A percentile compares a stretch with the other conserved stretches of the same genome.
phyloP scores from a whole-genome alignment of 2,888 invertebrate species.

The Julus scanicus region DNA sequence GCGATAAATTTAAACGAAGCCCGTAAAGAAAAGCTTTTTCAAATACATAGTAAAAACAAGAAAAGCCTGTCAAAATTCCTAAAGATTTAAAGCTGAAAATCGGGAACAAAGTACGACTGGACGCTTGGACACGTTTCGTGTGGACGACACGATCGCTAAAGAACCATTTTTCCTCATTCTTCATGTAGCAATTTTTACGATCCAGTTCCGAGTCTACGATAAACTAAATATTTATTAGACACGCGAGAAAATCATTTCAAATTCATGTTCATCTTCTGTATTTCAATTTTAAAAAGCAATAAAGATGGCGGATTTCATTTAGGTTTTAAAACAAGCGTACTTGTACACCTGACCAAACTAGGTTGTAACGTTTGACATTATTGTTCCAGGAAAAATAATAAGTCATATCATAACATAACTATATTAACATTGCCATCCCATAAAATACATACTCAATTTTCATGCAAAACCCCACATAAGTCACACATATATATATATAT shows the following conservation, averaged over 20 bases:
- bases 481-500: no score
- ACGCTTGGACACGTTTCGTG: neutral
- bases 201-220: neutral
- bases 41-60: constrained; percentile 8
- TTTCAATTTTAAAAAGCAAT: neutral
- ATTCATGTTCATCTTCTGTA: neutral
- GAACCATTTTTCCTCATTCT: neutral
- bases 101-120: neutral
- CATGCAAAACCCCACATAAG: no score
- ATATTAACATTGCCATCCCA: no score
- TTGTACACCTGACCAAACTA: neutral
- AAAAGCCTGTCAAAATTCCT: neutral
- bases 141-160: constrained; percentile 23
- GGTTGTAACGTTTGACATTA: neutral
- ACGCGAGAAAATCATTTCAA: neutral
- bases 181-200: neutral
- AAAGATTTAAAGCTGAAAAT: neutral
- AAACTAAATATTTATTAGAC: neutral
- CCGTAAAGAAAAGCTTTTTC: neutral
- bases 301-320: neutral
- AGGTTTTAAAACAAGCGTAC: neutral
- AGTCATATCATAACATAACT: neutral
- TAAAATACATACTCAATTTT: no score
- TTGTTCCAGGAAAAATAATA: neutral
- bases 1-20: neutral